These are phyloP conservation scores for Harpalus rufipes DNA, from an alignment of 2,888 invertebrate species.

Conservation along the genomic window DNA sequence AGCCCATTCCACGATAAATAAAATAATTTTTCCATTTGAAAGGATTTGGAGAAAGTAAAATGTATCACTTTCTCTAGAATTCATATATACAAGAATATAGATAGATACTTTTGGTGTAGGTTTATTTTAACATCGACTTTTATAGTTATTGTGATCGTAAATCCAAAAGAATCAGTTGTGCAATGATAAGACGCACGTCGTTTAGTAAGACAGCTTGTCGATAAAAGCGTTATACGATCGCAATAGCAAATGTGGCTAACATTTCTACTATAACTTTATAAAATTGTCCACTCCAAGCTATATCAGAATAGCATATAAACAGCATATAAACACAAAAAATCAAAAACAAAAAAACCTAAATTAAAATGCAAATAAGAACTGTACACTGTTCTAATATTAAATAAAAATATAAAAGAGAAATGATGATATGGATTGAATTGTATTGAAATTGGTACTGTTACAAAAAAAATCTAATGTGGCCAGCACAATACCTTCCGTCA, in stretches of 20 bases:
- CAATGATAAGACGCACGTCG: conserved; percentile 56
- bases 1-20: background rate
- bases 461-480: too few relatives aligned
- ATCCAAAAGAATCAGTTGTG: conserved; percentile 41
- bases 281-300: conserved; percentile 16
- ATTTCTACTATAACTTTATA: conserved; percentile 50
- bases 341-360: too few relatives aligned
- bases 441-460: too few relatives aligned
- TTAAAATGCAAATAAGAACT: too few relatives aligned
- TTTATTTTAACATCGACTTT: conserved; percentile 56
- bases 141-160: conserved; percentile 56
- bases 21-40: conserved; percentile 4
- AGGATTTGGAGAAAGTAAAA: conserved; percentile 1
- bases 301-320: background rate
- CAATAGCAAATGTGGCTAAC: conserved; percentile 26
- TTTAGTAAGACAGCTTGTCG: conserved; percentile 54
- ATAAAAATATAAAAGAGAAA: too few relatives aligned
- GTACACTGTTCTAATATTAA: too few relatives aligned
- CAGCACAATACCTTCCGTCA: too few relatives aligned
- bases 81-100: conserved; percentile 44
- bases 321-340: background rate
- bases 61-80: conserved; percentile 16
- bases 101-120: conserved; percentile 17
- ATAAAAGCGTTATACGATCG: conserved; percentile 50
- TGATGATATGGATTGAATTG: too few relatives aligned